Conservation (phyloP, 1,140 invertebrate species). For the Neotoxoptera formosana region DNA sequence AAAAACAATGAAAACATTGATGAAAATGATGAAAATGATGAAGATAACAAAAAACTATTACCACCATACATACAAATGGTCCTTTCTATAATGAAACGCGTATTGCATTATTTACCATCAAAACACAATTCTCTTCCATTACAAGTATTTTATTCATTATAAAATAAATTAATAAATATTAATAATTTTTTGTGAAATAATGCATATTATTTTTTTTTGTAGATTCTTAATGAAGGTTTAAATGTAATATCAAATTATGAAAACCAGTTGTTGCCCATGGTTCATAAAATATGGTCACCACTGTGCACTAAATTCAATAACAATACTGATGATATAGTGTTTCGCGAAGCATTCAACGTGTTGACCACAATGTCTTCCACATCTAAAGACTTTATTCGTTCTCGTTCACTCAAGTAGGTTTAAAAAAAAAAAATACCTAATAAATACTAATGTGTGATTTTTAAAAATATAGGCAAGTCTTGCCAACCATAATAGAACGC, state of each 20-base stretch:
- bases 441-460: neutral
- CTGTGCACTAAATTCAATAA: constrained; percentile 69
- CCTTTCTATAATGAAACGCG: constrained; percentile 45
- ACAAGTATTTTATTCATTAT: constrained; percentile 29
- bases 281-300: constrained; percentile 74
- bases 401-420: constrained; percentile 69
- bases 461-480: constrained; percentile 67
- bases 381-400: constrained; percentile 73
- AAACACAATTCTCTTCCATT: constrained; percentile 41
- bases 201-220: constrained; percentile 56
- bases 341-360: constrained; percentile 70
- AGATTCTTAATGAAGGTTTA: constrained; percentile 70
- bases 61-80: constrained; percentile 46
- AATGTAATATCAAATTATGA: constrained; percentile 67
- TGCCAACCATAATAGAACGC: constrained; percentile 68
- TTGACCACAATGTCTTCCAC: constrained; percentile 68
- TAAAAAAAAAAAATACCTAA: neutral
- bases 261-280: constrained; percentile 72
- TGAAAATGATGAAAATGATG: constrained; percentile 13
- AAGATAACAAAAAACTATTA: constrained; percentile 35
- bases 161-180: too few relatives aligned
- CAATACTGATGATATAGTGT: constrained; percentile 66
- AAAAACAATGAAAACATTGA: neutral
- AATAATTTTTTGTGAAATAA: neutral
- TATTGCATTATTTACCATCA: constrained; percentile 44